phyloP scores from a whole-genome alignment of 1,140 invertebrate species.

The Radopholus similis region DNA sequence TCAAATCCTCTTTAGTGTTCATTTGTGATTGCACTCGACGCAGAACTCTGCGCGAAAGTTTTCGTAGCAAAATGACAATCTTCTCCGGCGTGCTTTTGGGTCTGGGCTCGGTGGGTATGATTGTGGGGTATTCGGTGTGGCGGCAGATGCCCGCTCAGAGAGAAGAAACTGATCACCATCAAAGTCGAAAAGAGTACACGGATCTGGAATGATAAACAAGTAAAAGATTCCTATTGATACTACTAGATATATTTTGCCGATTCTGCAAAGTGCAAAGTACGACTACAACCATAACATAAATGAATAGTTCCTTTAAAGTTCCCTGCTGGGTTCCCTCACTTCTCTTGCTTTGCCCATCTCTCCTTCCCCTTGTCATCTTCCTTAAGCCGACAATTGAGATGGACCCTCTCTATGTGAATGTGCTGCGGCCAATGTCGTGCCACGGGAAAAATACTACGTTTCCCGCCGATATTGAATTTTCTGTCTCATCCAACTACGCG shows the following conservation, averaged over 20 bases:
- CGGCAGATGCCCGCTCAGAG: background rate
- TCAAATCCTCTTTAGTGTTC: slow-evolving; percentile 6
- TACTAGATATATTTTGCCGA: too few species aligned
- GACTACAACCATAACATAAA: too few species aligned
- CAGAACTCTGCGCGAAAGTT: slow-evolving; percentile 21
- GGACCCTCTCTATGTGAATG: too few species aligned
- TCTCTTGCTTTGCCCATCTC: background rate
- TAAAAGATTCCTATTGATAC: too few species aligned
- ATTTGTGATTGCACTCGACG: slow-evolving; percentile 17
- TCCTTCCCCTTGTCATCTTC: background rate
- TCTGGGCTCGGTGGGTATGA: slow-evolving; percentile 11
- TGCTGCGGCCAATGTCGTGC: too few species aligned
- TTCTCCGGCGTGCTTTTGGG: slow-evolving; percentile 24
- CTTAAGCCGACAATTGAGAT: slow-evolving; percentile 5
- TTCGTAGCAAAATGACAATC: slow-evolving; percentile 23
- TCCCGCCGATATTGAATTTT: too few species aligned
- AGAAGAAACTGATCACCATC: background rate
- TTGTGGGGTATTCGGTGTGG: slow-evolving; percentile 19
- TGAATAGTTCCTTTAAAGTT: too few species aligned
- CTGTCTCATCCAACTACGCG: too few species aligned
- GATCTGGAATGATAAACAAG: background rate
- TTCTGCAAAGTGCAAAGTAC: too few species aligned
- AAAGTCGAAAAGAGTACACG: background rate
- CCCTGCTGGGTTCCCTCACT: background rate
- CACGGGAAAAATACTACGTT: too few species aligned